Base-by-base conservation (phyloP, 2,113 vertebrate species). In the Apodemus speciosus region DNA sequence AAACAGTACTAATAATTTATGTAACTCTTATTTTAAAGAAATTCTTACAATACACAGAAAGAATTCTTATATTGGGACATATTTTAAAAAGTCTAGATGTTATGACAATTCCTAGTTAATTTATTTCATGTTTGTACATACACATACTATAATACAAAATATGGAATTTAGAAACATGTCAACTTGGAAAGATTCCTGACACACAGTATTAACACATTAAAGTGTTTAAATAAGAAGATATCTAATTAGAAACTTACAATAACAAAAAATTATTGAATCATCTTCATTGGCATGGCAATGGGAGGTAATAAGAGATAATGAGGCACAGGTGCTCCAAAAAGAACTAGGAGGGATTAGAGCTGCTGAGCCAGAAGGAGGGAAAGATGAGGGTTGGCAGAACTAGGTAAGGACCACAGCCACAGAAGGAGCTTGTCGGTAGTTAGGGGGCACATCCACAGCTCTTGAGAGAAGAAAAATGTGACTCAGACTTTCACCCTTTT, bases 1-100 rank as follows among this genome's bases (percentile, higher is more conserved):
- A 35, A 85, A 16, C 73, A 18, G 9, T 62, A 51, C 16, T 90
- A 79, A 84, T 69, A 93, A 89, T 91, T 94, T 80, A 64, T 32
- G 64, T 62, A 21, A 73, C 21, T 35, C 25, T 43, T 53, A 85
- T 40, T 60, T 76, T 18, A 68, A 85, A 53, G 79, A 85, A 53
- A 38, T 46, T 9, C 6, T 83, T 93, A 77, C 0, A 73, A 73
- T 53, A 60, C 4, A 80, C 18, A 89, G 11, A 89, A 85, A 60
- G 5, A 66, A 79, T 43, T 76, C 11, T 14, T 81, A 0, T 68
- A 62, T 27, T 77, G 7, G 9, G 73, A 53, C 38, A 93, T 23
- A 62, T 73, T 6, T 64, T 88, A 90, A 93, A 21, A 23, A 38
- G 69, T 32, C 79, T 92, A n/a, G 15, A 20, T 32, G 46, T 79